A percentile compares a stretch with the other conserved stretches of the same genome.
phyloP scores from a whole-genome alignment of 2,797 vertebrate genomes.

The Silurus aristotelis region DNA sequence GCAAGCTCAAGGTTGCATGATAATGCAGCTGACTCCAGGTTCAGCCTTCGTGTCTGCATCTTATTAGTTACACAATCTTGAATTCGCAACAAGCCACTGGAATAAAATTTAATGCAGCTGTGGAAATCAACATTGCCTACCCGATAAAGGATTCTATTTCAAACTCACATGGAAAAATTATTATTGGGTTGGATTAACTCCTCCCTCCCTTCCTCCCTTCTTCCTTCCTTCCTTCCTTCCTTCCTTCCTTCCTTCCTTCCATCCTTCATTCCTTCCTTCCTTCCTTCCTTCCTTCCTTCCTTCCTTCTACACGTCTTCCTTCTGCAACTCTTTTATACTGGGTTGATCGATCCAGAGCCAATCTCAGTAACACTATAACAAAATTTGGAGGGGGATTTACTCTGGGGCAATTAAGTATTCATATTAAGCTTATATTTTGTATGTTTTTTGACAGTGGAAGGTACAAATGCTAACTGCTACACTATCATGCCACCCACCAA shows the following conservation, averaged over 20 bases:
- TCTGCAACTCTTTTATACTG: not conserved
- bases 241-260: not conserved
- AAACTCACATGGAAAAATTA: not conserved
- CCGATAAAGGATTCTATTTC: not conserved
- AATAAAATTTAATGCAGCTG: not conserved
- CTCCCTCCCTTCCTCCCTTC: not conserved
- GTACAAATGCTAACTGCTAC: not conserved
- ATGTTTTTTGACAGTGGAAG: not conserved
- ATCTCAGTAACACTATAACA: too few relatives aligned
- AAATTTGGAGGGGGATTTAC: too few relatives aligned
- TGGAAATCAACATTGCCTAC: not conserved
- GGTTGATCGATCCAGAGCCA: too few relatives aligned
- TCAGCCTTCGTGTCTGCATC: slow-evolving; percentile 2
- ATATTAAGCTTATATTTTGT: not conserved
- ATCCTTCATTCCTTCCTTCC: not conserved
- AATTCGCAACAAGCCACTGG: not conserved
- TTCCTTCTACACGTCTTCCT: too few relatives aligned
- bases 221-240: not conserved
- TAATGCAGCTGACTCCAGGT: slow-evolving; percentile 7
- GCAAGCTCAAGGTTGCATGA: slow-evolving; percentile 7
- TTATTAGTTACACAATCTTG: not conserved
- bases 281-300: not conserved
- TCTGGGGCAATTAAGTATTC: not conserved
- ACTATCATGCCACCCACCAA: not conserved
- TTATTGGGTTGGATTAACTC: not conserved